Conservation (phyloP, 2,113 vertebrate genomes). For the Cephalopterus ornatus region DNA sequence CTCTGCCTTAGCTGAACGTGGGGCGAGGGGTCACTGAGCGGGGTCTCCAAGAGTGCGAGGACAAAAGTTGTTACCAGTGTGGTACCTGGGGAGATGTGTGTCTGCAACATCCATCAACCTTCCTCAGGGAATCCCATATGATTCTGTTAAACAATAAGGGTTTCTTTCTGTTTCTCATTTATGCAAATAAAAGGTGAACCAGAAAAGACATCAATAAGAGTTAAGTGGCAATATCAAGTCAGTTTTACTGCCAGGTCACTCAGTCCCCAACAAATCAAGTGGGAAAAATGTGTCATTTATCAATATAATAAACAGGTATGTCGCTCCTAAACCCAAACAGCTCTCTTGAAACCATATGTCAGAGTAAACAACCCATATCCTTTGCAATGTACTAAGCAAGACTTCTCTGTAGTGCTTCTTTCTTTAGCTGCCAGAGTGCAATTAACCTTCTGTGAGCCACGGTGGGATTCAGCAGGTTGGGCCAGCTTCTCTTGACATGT, state of each 20-base stretch:
- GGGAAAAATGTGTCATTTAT: conserved; percentile 56
- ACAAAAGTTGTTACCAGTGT: background rate
- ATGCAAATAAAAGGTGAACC: conserved; percentile 35
- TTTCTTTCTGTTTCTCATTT: conserved; percentile 44
- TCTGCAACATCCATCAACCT: conserved; percentile 1
- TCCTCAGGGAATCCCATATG: background rate
- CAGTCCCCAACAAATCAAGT: conserved; percentile 44
- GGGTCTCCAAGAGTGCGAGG: background rate
- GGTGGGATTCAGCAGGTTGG: fast-evolving
- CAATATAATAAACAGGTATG: conserved; percentile 62
- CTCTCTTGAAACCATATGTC: conserved; percentile 30
- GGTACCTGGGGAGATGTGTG: background rate
- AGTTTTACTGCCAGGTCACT: conserved; percentile 67
- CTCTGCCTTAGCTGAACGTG: background rate
- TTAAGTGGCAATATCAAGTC: conserved; percentile 65
- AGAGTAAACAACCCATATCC: background rate
- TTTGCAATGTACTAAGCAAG: background rate
- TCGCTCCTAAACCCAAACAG: conserved; percentile 40
- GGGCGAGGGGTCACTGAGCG: background rate
- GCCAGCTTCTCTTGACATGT: background rate
- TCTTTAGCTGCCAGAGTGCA: background rate
- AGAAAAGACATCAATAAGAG: conserved; percentile 58
- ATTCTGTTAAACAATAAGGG: background rate
- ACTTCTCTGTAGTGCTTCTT: background rate
- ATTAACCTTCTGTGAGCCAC: background rate